These are phyloP conservation scores for Pharmacophagus antenor DNA, from an alignment of 2,888 invertebrate genomes.

Conservation along the genomic window DNA sequence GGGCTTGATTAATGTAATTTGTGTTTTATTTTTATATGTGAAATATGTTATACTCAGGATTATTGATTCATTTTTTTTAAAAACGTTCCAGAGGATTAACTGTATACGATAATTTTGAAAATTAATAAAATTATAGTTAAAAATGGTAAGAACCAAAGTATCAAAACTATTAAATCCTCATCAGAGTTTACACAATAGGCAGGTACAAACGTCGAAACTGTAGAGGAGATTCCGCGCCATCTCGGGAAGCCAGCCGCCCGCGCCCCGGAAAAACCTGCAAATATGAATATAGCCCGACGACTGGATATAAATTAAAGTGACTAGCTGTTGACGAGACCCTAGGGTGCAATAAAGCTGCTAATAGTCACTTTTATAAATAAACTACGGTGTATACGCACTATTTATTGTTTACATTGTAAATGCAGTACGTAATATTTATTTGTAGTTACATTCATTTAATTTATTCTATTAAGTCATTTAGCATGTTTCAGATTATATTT, in stretches of 20 bases:
- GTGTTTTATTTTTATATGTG: no score
- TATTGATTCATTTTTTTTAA: no score
- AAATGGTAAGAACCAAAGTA: conserved; percentile 36
- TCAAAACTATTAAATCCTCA: conserved; percentile 41
- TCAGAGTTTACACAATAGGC: conserved; percentile 47
- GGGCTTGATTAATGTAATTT: no score
- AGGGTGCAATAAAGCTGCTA: conserved; percentile 31
- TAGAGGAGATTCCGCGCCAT: conserved; percentile 47
- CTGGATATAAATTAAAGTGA: conserved; percentile 42
- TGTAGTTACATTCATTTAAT: no score
- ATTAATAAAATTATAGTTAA: background rate
- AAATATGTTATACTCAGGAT: no score
- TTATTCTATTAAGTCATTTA: no score
- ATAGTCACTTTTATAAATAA: conserved; percentile 26
- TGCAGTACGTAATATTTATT: no score
- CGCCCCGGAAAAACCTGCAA: conserved; percentile 41
- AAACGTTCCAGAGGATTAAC: no score
- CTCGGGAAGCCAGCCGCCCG: conserved; percentile 43
- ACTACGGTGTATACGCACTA: conserved; percentile 2
- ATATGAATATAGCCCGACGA: conserved; percentile 45
- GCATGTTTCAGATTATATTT: no score
- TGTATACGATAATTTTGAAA: background rate
- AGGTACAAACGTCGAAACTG: conserved; percentile 61
- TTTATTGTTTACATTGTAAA: conserved; percentile 8
- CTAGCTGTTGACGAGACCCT: conserved; percentile 36